Evolutionary conservation across 2,113 vertebrate genomes (phyloP).

Genomic region (Triplophysa tibetana): DNA sequence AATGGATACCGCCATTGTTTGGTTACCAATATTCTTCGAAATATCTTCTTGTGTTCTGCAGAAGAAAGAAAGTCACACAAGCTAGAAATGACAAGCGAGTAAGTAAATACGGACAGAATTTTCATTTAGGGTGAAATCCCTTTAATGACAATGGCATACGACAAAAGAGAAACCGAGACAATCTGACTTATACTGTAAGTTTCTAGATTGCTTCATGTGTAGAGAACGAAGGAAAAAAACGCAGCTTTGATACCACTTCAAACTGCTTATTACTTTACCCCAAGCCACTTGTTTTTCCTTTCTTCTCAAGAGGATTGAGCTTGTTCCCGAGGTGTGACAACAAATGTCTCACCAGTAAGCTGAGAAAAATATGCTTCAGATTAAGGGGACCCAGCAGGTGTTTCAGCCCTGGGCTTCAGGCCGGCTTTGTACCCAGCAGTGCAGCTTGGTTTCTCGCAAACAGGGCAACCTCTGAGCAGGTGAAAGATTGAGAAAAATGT

Average conservation of each 20-base stretch:
- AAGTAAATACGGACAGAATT: too few species aligned
- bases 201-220: conserved; percentile 56
- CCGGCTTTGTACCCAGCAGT: conserved; percentile 10
- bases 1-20: too few species aligned
- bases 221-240: conserved; percentile 43
- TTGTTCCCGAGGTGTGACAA: conserved; percentile 19
- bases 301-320: conserved; percentile 21
- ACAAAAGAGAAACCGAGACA: too few species aligned
- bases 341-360: conserved; percentile 17
- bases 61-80: too few species aligned
- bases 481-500: conserved; percentile 45
- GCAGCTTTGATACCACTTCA: background rate
- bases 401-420: background rate
- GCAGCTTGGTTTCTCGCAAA: conserved; percentile 12
- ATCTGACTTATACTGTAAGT: conserved; percentile 35
- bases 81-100: too few species aligned
- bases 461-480: conserved; percentile 14
- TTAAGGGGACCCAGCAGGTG: conserved; percentile 14
- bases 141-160: too few species aligned
- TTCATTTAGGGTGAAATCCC: too few species aligned
- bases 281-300: conserved; percentile 30
- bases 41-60: too few species aligned
- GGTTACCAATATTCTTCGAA: too few species aligned
- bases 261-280: conserved; percentile 22
- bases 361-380: conserved; percentile 13